Base-by-base conservation (phyloP, 2,888 invertebrate species). In the Polyommatus icarus region DNA sequence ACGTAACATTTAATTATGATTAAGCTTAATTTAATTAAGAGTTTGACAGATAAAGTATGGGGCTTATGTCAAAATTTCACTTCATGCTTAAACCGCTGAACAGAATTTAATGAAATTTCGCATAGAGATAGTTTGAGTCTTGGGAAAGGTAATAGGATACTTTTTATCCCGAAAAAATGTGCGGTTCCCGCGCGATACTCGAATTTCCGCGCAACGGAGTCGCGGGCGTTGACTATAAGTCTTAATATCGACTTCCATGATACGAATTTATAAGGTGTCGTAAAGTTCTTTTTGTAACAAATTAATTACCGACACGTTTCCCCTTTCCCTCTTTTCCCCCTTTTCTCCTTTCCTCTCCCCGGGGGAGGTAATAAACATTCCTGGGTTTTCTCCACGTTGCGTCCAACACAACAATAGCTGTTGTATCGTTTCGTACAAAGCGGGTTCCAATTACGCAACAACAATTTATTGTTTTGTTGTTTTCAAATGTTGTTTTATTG, bases 271-370 rank as follows among this genome's bases (percentile, higher is more conserved):
- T 8, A 59, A 61, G 10, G 20, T 5, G 67, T 29, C 29, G 24
- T 67, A 32, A 32, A 61, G 15, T 29, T 67, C 15, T 67, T 67
- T 67, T 67, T 15, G 29, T 15, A 67, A 67, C 29, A 67, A 67
- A 67, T 67, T 67, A 67, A 67, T 32, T 67, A 67, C 73, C n/a
- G 40, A 20, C 46, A 20, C 73, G 46, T 73, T 73, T n/a, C n/a
- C 36, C 32, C 72, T 72, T 18, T 36, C 15, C 3, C 32, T 7
- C 6, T 18, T 36, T 29, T 8, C 32, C 18, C 6, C 32, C 71
- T 12, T 12, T 40, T 3, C 40, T 12, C 29, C 1, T 32, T 36
- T 10, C 7, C 36, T 10, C 18, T 40, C 20, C n/a, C 73, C 20
- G 8, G 15, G 72, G 29, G 29, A 67, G 67, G 40, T 73, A 24